A percentile compares a stretch with the other conserved stretches of the same genome.
These are phyloP conservation scores for Platysternon megacephalum DNA, from an alignment of 2,113 vertebrate genomes.

Conservation along the genomic window DNA sequence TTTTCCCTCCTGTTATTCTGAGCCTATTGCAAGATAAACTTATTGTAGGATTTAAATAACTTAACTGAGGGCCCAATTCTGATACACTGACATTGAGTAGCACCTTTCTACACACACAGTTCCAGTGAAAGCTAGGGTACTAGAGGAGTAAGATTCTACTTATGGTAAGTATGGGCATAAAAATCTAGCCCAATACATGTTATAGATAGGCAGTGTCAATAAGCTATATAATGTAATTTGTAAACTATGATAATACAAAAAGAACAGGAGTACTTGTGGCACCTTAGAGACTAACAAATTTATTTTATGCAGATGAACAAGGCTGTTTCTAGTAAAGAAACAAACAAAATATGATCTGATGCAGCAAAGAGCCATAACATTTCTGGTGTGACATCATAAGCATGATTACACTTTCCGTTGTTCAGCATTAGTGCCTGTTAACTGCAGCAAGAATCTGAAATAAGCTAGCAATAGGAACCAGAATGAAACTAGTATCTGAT, in stretches of 20 bases:
- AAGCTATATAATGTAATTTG: background rate
- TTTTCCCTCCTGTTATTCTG: background rate
- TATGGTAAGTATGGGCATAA: no score
- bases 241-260: constrained; percentile 1
- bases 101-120: background rate
- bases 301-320: background rate
- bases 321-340: background rate
- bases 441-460: constrained; percentile 1
- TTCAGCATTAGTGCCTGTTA: background rate
- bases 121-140: background rate
- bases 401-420: background rate
- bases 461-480: background rate
- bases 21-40: constrained; percentile 4
- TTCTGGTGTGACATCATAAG: background rate
- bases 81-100: background rate
- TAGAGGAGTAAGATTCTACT: no score
- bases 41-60: constrained; percentile 38
- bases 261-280: no score
- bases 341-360: background rate
- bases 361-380: background rate
- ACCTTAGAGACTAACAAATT: no score
- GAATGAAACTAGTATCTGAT: background rate
- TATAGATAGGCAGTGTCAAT: constrained; percentile 4
- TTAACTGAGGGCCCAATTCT: background rate
- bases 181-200: background rate